phyloP scores from a whole-genome alignment of 2,113 vertebrate genomes.

The Ailuropoda melanoleuca region DNA sequence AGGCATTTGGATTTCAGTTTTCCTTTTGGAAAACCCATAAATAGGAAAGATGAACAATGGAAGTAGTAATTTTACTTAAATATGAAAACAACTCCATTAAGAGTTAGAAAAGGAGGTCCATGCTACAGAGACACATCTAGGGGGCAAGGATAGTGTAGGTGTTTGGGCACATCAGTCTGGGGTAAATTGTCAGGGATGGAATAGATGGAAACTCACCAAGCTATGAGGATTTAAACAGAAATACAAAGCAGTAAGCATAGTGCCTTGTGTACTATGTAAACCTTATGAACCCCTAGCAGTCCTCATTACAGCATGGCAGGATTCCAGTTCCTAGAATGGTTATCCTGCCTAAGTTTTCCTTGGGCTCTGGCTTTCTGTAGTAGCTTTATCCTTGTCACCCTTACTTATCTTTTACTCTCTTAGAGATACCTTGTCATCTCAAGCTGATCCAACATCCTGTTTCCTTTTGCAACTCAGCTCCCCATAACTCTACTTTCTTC shows the following conservation, averaged over 20 bases:
- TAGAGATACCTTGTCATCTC: neutral
- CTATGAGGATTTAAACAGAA: neutral
- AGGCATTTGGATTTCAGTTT: neutral
- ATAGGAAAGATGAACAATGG: neutral
- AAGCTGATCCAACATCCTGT: neutral
- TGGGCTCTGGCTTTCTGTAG: neutral
- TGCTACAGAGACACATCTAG: neutral
- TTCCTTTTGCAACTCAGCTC: neutral
- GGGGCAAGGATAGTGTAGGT: neutral
- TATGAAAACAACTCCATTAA: neutral
- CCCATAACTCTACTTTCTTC: neutral
- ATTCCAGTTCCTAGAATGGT: neutral
- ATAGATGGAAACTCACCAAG: neutral
- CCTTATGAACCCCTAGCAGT: neutral
- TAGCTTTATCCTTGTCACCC: neutral
- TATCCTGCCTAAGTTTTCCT: neutral
- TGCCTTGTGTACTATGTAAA: neutral
- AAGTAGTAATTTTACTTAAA: slow-evolving; percentile 9
- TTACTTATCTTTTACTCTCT: neutral
- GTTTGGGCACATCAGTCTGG: neutral
- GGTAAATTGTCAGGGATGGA: neutral
- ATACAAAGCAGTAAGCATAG: neutral
- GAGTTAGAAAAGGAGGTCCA: neutral
- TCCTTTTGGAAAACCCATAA: neutral
- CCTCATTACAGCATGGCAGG: neutral